Evolutionary conservation across 1,140 invertebrate genomes (phyloP).

Genomic region (Aplysia californica): DNA sequence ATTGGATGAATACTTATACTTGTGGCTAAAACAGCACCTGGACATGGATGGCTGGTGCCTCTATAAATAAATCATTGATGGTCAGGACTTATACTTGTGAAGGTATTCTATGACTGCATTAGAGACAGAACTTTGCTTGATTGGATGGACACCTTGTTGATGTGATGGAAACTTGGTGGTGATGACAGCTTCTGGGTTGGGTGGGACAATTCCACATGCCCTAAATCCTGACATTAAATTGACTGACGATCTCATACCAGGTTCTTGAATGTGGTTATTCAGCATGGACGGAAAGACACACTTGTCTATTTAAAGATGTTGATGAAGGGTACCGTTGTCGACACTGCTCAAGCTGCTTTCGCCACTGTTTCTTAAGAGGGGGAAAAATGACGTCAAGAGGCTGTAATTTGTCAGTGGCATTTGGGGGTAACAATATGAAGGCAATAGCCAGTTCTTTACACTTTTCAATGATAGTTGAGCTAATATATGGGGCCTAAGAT

Average conservation of each 20-base stretch:
- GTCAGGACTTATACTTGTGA: too few species aligned
- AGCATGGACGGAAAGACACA: not conserved
- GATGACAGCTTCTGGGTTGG: not conserved
- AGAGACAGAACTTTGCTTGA: too few species aligned
- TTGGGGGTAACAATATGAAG: constrained; percentile 37
- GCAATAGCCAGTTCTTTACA: constrained; percentile 33
- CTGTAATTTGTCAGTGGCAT: constrained; percentile 42
- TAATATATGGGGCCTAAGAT: constrained; percentile 63
- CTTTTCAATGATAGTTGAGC: not conserved
- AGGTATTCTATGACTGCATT: too few species aligned
- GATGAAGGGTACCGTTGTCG: not conserved
- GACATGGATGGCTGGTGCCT: too few species aligned
- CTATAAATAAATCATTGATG: too few species aligned
- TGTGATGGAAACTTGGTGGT: too few species aligned
- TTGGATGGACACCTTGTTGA: too few species aligned
- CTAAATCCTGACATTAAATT: not conserved
- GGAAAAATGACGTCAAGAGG: constrained; percentile 36
- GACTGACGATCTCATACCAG: not conserved
- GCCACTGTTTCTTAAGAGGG: not conserved
- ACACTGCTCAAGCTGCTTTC: not conserved
- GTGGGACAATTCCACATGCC: not conserved
- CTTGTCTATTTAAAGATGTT: not conserved
- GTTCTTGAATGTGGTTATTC: not conserved
- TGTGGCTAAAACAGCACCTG: too few species aligned
- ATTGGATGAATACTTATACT: too few species aligned